Evolutionary conservation across 2,888 invertebrate genomes (phyloP).

Genomic region (Anthrax anthrax): DNA sequence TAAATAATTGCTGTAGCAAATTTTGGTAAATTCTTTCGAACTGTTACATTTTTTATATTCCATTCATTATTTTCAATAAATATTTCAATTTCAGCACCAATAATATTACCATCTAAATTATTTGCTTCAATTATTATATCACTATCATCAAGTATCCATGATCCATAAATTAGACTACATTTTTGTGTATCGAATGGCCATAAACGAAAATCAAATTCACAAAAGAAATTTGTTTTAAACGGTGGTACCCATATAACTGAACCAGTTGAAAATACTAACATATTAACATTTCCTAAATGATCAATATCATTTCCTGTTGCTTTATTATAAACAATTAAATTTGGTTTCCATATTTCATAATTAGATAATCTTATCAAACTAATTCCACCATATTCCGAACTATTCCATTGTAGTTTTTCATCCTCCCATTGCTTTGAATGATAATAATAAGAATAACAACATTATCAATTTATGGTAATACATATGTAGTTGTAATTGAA

Average conservation of each 20-base stretch:
- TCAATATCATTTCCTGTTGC: slow-evolving; percentile 45
- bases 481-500: no score
- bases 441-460: slow-evolving; percentile 6
- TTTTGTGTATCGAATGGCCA: slow-evolving; percentile 63
- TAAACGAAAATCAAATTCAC: slow-evolving; percentile 44
- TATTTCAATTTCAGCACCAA: slow-evolving; percentile 7
- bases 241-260: slow-evolving; percentile 37
- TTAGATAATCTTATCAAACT: slow-evolving; percentile 44
- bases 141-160: slow-evolving; percentile 50
- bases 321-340: slow-evolving; percentile 54
- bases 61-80: slow-evolving; percentile 19
- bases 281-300: slow-evolving; percentile 43
- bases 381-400: slow-evolving; percentile 48
- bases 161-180: slow-evolving; percentile 51
- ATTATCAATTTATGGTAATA: no score
- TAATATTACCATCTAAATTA: slow-evolving; percentile 29
- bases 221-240: slow-evolving; percentile 46
- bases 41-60: slow-evolving; percentile 24
- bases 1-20: slow-evolving; percentile 38
- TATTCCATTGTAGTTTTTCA: slow-evolving; percentile 58
- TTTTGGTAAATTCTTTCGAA: slow-evolving; percentile 19
- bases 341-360: slow-evolving; percentile 67
- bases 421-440: slow-evolving; percentile 64
- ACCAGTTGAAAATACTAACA: slow-evolving; percentile 27
- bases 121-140: no score